Base-by-base conservation (phyloP, 2,888 invertebrate species). In the Phyllotreta cruciferae region DNA sequence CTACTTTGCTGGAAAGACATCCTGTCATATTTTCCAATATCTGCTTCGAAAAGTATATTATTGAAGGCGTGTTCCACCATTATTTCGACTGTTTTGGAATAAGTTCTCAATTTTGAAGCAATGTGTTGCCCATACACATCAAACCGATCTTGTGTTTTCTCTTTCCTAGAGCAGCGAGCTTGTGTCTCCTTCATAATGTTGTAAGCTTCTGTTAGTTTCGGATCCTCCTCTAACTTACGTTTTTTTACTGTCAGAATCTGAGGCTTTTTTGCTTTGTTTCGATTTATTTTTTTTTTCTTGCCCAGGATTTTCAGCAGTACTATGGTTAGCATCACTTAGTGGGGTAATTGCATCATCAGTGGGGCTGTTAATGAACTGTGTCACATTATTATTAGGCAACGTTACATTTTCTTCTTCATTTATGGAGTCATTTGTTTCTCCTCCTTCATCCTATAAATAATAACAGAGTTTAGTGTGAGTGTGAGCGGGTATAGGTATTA, bases 111-210 rank as follows among this genome's bases (percentile, higher is more conserved):
- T 38, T 38, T 38, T 38, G 38, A 38, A 6, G 38, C 8, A 8
- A 7, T 38, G 38, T 38, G 38, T 38, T 38, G 8, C 6, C 38
- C 6, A 38, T 38, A 38, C 6, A 38, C 8, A 38, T 38, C 38
- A 38, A 38, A 38, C 38, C 38, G 38, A 38, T 38, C 38, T 38
- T 38, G 38, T 38, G 8, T 38, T 38, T 38, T 38, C 38, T 38
- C 38, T 38, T 38, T 6, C 8, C 38, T 6, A 38, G 38, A 38
- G 38, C 38, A 7, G 38, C 8, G 8, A 8, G 38, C 38, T 38
- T n/a, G n/a, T n/a, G n/a, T n/a, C n/a, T n/a, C 38, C 38, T 38
- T 38, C 6, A 38, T 38, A 38, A 38, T 38, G 6, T 38, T 38
- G 8, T 38, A 38, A 38, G 38, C 38, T 38, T 38, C 8, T 38